Percentiles rank a stretch among this genome's conserved stretches.
These are phyloP conservation scores for Aspidapion aeneum DNA, from an alignment of 2,888 invertebrate genomes.

Conservation along the genomic window DNA sequence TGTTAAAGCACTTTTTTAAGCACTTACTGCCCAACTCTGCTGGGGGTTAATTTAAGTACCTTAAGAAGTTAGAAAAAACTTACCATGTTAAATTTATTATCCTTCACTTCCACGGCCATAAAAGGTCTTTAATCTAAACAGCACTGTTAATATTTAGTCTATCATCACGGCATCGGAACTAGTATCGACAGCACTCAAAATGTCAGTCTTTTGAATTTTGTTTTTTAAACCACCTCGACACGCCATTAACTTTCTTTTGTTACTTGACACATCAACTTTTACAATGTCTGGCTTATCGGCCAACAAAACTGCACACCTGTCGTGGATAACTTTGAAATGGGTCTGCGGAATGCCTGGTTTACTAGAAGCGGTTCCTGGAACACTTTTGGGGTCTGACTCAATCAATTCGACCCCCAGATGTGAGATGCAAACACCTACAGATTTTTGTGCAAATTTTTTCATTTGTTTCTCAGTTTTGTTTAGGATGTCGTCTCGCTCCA, in stretches of 20 bases:
- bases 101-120: too few relatives aligned
- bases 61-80: too few relatives aligned
- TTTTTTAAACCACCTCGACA: background rate
- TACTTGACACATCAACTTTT: background rate
- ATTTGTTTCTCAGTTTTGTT: background rate
- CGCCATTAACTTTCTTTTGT: background rate
- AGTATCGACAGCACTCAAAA: background rate
- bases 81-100: too few relatives aligned
- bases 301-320: background rate
- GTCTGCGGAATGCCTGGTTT: background rate
- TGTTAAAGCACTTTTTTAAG: too few relatives aligned
- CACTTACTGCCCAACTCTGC: too few relatives aligned
- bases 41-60: too few relatives aligned
- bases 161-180: too few relatives aligned
- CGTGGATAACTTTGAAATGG: background rate
- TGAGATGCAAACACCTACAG: background rate
- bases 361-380: background rate
- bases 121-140: too few relatives aligned
- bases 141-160: too few relatives aligned
- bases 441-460: background rate
- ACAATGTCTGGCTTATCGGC: background rate
- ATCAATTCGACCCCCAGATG: background rate
- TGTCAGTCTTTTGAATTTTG: background rate
- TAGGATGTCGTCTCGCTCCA: background rate
- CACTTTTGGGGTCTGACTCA: background rate